phyloP scores from a whole-genome alignment of 1,140 invertebrate genomes.

The Branchinecta lynchi region DNA sequence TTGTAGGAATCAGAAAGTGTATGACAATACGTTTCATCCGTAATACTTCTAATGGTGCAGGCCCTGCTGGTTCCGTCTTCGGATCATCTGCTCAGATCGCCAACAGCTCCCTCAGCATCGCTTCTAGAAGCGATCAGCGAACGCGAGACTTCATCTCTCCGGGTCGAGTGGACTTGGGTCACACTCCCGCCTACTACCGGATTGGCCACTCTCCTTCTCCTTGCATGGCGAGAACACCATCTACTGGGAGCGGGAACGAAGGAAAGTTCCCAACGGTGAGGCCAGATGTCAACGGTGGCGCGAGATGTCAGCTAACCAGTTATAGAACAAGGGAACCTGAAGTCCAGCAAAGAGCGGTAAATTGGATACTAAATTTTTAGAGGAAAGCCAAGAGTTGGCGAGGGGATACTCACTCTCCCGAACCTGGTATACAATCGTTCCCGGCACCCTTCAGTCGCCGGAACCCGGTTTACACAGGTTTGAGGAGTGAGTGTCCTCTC shows the following conservation, averaged over 20 bases:
- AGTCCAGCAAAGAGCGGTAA: not conserved
- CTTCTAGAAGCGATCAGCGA: not conserved
- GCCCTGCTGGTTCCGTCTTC: not conserved
- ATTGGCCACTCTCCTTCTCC: not conserved
- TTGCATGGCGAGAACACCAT: slow-evolving; percentile 3
- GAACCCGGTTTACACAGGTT: too few species aligned
- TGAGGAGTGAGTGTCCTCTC: too few species aligned
- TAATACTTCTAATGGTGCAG: too few species aligned
- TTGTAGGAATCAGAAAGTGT: too few species aligned
- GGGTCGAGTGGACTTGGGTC: not conserved
- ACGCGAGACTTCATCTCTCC: not conserved
- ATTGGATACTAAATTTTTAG: too few species aligned
- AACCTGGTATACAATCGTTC: too few species aligned
- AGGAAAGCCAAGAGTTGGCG: too few species aligned
- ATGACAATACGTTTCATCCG: too few species aligned
- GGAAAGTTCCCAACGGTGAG: not conserved
- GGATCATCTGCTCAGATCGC: not conserved
- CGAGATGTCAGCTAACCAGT: not conserved
- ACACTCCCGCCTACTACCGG: not conserved
- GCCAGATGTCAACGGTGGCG: not conserved
- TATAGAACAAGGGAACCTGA: not conserved
- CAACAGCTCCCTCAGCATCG: not conserved
- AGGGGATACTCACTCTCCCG: too few species aligned
- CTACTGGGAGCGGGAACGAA: not conserved
- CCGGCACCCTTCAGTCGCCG: too few species aligned